Base-by-base conservation (phyloP, 2,888 invertebrate species). In the Cyrtodaria siliqua region DNA sequence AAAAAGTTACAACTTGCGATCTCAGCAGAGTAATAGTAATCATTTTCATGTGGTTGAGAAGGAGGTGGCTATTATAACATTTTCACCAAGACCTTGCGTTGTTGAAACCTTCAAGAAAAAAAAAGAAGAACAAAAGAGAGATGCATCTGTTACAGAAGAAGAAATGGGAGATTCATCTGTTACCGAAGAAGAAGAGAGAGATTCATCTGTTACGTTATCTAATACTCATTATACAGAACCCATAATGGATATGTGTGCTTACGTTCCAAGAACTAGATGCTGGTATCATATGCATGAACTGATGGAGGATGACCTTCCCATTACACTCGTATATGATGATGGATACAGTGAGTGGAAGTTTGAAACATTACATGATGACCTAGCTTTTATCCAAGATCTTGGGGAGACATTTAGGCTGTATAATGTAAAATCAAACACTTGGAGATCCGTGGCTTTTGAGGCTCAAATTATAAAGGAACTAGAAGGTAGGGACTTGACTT, bases 211-310 rank as follows among this genome's bases (percentile, higher is more conserved):
- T 29, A 16, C 16, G 2, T 14, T 24, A 8, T 29, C 27, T 47
- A 27, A 44, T n/a, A n/a, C n/a, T n/a, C n/a, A 14, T 8, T 14
- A 47, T 20, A 44, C 29, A 6, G 64, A 73, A 12, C 69, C 79
- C 6, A 53, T 79, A 3, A 57, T 79, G 44, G 70, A 73, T 53
- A 26, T 79, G n/a, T 74, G 70, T 67, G 63, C 55, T 0, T 79
- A 79, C 40, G 57, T 67, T 29, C 79, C 79, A 6, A 55, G 67
- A 24, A 62, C 66, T n/a, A 40, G 42, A 20, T 57, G 47, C 27
- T 79, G 79, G 79, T 69, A 57, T 47, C 56, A 73, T 55, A 42
- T 78, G 2, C 59, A 60, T 40, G 57, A 73, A 42, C 64, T 78
- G 3, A 60, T 49, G 4, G 61, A 69, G n/a, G 59, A 70, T n/a